Conservation (phyloP, 2,113 vertebrate genomes). For the Petroica traversi region DNA sequence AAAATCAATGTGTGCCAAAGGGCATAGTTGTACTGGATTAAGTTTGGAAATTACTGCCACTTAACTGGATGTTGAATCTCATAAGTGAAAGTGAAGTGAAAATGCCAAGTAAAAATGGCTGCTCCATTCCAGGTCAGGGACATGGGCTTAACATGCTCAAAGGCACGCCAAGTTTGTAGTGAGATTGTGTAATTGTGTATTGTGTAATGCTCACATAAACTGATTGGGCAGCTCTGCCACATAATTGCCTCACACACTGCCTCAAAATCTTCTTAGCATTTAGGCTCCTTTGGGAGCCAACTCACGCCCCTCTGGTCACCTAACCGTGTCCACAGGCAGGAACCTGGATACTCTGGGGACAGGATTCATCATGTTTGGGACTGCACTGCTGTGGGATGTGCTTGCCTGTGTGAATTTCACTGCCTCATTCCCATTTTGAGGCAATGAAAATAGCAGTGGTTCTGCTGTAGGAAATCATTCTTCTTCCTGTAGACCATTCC, state of each 20-base stretch:
- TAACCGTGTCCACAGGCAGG: accelerated
- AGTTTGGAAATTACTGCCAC: not conserved
- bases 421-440: not conserved
- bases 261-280: not conserved
- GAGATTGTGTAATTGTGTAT: no score
- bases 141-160: not conserved
- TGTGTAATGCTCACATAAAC: not conserved
- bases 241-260: not conserved
- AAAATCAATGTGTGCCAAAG: not conserved
- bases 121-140: not conserved
- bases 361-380: not conserved
- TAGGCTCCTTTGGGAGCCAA: not conserved
- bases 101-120: not conserved
- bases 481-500: not conserved
- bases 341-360: not conserved
- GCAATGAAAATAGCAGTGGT: not conserved
- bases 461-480: not conserved
- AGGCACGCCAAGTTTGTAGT: accelerated
- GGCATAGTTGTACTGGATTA: not conserved
- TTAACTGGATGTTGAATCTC: not conserved
- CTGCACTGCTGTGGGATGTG: not conserved
- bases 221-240: not conserved
- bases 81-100: not conserved
- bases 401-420: not conserved
- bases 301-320: not conserved